These are phyloP conservation scores for Atherinosoma microstoma DNA, from an alignment of 2,797 vertebrate genomes.

Conservation along the genomic window DNA sequence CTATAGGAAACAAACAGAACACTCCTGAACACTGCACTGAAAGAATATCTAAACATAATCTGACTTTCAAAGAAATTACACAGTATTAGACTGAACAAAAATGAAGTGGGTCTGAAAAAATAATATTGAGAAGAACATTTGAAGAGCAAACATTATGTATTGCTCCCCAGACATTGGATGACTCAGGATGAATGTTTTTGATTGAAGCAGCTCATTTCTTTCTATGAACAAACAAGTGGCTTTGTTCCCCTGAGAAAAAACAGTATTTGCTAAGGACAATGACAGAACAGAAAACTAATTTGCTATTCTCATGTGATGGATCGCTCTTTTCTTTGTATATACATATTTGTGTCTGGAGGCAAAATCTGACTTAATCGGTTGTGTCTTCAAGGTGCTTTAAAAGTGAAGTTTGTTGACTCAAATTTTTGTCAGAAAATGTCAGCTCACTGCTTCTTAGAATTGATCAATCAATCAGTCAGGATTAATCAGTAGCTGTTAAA, in stretches of 20 bases:
- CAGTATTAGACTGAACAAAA: conserved; percentile 1
- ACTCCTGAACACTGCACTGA: neutral
- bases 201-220: conserved; percentile 43
- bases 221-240: conserved; percentile 15
- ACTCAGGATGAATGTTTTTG: conserved; percentile 37
- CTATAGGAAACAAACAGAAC: conserved; percentile 9
- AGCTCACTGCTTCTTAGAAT: conserved; percentile 52
- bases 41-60: neutral
- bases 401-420: conserved; percentile 32
- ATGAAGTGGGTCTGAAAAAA: conserved; percentile 21
- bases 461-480: conserved; percentile 64
- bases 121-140: conserved; percentile 33
- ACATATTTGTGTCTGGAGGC: neutral
- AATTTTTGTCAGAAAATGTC: conserved; percentile 61
- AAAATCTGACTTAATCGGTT: conserved; percentile 24
- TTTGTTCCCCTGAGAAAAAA: conserved; percentile 16
- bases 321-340: conserved; percentile 2
- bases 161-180: conserved; percentile 2
- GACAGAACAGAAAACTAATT: conserved; percentile 31
- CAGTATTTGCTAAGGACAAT: conserved; percentile 32
- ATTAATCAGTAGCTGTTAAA: conserved; percentile 46
- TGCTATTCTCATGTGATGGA: conserved; percentile 10
- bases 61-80: conserved; percentile 5
- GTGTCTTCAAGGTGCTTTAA: conserved; percentile 37
- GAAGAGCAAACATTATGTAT: conserved; percentile 21